Evolutionary conservation across 2,113 vertebrate species (phyloP).

Genomic region (Paracanthobrama guichenoti): DNA sequence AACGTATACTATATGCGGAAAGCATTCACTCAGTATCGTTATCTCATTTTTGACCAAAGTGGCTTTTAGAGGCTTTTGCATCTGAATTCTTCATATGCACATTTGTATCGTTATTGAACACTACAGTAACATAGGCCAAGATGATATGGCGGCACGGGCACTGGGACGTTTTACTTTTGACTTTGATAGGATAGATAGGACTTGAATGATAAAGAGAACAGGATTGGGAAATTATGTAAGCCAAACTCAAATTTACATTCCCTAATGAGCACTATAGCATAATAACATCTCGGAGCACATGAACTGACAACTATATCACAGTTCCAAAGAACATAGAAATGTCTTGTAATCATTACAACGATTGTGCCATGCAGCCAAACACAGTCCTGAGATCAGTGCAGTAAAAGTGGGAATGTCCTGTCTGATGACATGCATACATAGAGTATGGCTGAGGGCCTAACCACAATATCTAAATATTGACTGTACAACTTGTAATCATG

Average conservation of each 20-base stretch:
- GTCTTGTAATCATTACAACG: background rate
- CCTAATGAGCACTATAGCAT: background rate
- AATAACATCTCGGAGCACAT: background rate
- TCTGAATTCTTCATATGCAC: too few species aligned
- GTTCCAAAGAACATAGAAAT: background rate
- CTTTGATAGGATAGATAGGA: background rate
- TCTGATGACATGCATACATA: constrained; percentile 29
- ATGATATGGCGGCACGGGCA: background rate
- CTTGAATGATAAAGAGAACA: background rate
- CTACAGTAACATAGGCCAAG: background rate
- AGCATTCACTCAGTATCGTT: too few species aligned
- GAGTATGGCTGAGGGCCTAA: constrained; percentile 26
- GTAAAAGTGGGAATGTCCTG: constrained; percentile 5
- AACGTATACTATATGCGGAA: too few species aligned
- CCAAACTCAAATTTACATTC: background rate
- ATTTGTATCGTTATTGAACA: background rate
- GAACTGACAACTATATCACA: background rate
- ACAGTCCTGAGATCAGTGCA: background rate
- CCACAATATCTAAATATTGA: constrained; percentile 57
- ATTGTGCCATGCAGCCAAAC: background rate
- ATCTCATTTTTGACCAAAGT: too few species aligned
- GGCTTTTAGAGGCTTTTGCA: too few species aligned
- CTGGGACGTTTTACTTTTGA: background rate
- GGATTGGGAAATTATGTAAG: background rate
- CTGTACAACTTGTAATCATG: constrained; percentile 53